phyloP scores from a whole-genome alignment of 2,888 invertebrate species.

The Cephus pulcher region DNA sequence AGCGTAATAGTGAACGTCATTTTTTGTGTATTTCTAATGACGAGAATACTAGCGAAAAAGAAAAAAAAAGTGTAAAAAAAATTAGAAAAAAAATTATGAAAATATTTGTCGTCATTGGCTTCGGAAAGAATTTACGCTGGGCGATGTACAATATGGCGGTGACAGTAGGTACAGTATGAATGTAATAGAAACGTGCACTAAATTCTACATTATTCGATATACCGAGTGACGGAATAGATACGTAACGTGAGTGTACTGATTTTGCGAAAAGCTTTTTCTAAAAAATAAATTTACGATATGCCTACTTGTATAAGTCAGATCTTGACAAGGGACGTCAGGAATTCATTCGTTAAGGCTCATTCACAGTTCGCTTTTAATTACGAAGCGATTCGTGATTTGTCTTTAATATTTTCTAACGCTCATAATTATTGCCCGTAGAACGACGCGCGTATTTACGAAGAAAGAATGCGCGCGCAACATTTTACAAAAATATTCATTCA shows the following conservation, averaged over 20 bases:
- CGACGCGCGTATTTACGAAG: background rate
- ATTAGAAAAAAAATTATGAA: too few species aligned
- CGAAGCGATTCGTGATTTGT: background rate
- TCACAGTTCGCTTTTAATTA: background rate
- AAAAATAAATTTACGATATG: constrained; percentile 7
- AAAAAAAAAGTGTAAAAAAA: background rate
- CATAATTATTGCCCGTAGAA: constrained; percentile 16
- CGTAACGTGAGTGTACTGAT: background rate
- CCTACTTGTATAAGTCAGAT: background rate
- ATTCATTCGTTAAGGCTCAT: background rate
- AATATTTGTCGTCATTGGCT: background rate
- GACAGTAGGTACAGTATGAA: background rate
- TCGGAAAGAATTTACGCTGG: background rate
- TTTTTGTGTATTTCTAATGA: background rate
- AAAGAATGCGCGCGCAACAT: constrained; percentile 5
- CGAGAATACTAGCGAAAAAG: background rate
- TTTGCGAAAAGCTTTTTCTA: background rate
- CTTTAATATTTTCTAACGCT: constrained; percentile 11
- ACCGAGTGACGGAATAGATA: background rate
- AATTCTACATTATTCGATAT: background rate
- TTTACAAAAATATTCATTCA: constrained; percentile 34
- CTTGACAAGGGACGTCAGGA: background rate
- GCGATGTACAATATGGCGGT: background rate
- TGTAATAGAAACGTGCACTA: background rate
- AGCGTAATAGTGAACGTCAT: background rate